Percentiles rank a stretch among this genome's conserved stretches.
Conservation (phyloP, 2,113 vertebrate species). For the Choloepus hoffmanni region DNA sequence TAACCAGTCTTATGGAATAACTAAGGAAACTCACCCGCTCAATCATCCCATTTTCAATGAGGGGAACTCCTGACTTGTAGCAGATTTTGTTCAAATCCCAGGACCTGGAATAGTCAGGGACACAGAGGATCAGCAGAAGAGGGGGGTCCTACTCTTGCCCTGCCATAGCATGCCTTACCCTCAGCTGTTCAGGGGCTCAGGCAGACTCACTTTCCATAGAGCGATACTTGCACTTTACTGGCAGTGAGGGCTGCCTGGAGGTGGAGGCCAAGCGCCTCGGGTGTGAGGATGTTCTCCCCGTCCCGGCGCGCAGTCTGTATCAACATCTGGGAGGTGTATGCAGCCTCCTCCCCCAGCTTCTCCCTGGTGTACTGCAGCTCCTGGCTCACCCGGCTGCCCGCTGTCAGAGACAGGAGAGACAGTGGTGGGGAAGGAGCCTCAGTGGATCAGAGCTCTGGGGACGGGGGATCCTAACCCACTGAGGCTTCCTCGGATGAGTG, state of each 20-base stretch:
- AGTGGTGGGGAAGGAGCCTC: constrained; percentile 16
- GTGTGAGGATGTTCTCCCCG: constrained; percentile 94
- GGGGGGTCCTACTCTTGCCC: background rate
- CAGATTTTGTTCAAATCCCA: constrained; percentile 99
- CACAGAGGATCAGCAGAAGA: background rate
- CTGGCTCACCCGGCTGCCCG: constrained; percentile 96
- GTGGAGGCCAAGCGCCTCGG: constrained; percentile 95
- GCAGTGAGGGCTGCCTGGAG: constrained; percentile 95
- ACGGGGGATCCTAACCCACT: constrained; percentile 16
- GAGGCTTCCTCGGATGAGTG: constrained; percentile 50
- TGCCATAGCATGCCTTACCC: accelerated
- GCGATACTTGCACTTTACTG: constrained; percentile 98
- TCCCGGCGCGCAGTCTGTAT: constrained; percentile 96
- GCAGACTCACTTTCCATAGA: constrained; percentile 97
- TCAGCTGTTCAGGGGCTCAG: background rate
- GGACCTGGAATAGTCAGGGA: constrained; percentile 87
- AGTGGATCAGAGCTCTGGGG: constrained; percentile 18
- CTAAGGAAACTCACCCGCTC: constrained; percentile 91
- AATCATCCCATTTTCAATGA: constrained; percentile 99
- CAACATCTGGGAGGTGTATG: constrained; percentile 97
- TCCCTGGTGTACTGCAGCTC: constrained; percentile 98
- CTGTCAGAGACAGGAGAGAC: constrained; percentile 83
- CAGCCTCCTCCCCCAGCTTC: constrained; percentile 96
- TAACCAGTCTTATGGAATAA: background rate
- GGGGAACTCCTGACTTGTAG: constrained; percentile 98